These are phyloP conservation scores for Budorcas taxicolor DNA, from an alignment of 2,113 vertebrate species.

Conservation along the genomic window DNA sequence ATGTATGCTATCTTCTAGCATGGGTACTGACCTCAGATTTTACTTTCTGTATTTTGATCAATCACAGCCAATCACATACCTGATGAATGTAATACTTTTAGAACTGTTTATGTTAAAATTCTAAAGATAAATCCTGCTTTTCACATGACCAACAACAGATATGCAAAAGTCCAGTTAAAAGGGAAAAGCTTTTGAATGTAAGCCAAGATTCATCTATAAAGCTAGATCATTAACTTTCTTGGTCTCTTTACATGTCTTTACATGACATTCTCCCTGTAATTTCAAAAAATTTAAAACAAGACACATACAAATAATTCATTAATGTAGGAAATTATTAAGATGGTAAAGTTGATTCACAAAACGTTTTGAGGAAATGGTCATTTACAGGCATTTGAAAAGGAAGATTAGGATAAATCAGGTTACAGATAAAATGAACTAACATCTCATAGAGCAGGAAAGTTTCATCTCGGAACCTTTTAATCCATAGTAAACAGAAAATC, in stretches of 20 bases:
- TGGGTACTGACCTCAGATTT: background rate
- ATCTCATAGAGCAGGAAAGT: background rate
- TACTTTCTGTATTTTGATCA: background rate
- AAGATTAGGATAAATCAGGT: background rate
- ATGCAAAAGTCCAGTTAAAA: background rate
- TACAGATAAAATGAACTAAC: background rate
- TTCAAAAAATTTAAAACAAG: background rate
- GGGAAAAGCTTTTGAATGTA: background rate
- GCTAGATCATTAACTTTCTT: background rate
- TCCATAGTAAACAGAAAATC: background rate
- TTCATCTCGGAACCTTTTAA: background rate
- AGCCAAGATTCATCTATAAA: background rate
- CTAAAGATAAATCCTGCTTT: background rate
- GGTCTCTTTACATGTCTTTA: background rate
- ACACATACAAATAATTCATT: background rate
- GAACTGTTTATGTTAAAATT: background rate
- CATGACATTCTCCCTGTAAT: background rate
- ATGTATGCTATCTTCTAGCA: background rate
- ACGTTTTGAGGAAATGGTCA: background rate
- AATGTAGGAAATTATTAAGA: background rate
- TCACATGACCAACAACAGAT: background rate
- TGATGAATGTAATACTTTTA: background rate
- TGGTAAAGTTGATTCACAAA: background rate
- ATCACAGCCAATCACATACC: background rate
- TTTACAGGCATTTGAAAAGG: background rate